A percentile compares a stretch with the other conserved stretches of the same genome.
phyloP scores from a whole-genome alignment of 2,113 vertebrate species.

The Lagenorhynchus albirostris region DNA sequence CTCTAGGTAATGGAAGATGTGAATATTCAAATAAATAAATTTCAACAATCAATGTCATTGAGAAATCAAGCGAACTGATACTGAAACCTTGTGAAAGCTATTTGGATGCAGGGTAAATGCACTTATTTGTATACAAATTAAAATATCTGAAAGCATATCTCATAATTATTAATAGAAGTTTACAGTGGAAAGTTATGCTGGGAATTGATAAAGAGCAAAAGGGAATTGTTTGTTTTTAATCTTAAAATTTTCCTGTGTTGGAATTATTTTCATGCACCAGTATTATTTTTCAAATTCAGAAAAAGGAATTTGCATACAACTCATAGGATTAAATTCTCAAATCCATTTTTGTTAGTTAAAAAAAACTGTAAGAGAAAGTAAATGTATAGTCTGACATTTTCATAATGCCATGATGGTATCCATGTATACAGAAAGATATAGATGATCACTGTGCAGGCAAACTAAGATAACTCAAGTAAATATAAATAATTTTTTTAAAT shows the following conservation, averaged over 20 bases:
- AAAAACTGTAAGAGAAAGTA: neutral
- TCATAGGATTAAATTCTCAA: neutral
- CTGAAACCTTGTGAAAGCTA: neutral
- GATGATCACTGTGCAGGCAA: neutral
- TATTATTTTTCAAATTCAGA: neutral
- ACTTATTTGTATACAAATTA: neutral
- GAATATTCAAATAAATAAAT: neutral
- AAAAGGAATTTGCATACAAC: neutral
- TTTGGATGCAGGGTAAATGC: neutral
- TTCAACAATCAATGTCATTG: neutral
- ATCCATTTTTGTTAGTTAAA: neutral
- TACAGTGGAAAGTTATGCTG: neutral
- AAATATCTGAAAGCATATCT: neutral
- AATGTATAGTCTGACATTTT: neutral
- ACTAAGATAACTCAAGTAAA: neutral
- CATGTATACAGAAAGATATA: neutral
- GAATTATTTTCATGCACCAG: neutral
- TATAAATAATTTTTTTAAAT: neutral
- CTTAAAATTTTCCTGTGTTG: neutral
- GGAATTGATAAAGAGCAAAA: neutral
- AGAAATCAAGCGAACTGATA: neutral
- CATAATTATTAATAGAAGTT: neutral
- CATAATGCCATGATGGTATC: neutral
- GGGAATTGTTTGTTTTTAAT: neutral
- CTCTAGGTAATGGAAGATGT: neutral